phyloP scores from a whole-genome alignment of 2,888 invertebrate species.

The Nymphalis urticae region DNA sequence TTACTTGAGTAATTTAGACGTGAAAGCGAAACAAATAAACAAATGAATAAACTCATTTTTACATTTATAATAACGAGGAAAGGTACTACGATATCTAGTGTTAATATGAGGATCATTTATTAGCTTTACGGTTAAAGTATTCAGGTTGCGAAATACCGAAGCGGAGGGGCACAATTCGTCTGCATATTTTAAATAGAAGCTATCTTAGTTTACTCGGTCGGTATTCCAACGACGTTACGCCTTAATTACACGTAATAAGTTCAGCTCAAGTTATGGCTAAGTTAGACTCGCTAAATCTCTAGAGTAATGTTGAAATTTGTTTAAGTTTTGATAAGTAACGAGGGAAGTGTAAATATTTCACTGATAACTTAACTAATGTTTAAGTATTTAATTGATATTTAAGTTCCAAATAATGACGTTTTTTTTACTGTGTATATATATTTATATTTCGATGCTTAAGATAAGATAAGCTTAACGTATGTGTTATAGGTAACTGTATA shows the following conservation, averaged over 20 bases:
- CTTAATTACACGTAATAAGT: constrained; percentile 27
- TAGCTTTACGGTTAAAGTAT: background rate
- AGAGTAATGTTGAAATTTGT: constrained; percentile 19
- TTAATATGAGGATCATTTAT: too few species aligned
- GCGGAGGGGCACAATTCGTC: constrained; percentile 2
- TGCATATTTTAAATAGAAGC: constrained; percentile 24
- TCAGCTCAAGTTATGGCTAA: constrained; percentile 24
- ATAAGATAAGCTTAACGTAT: too few species aligned
- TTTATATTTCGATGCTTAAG: too few species aligned
- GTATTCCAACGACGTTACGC: constrained; percentile 19
- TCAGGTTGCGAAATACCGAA: background rate
- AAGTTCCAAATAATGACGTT: background rate
- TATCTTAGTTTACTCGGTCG: constrained; percentile 11
- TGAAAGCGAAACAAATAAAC: too few species aligned
- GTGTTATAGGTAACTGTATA: too few species aligned
- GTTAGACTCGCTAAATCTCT: constrained; percentile 16
- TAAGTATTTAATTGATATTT: constrained; percentile 4
- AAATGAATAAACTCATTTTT: too few species aligned
- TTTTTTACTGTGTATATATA: too few species aligned
- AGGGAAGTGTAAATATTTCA: constrained; percentile 2
- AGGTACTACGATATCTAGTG: too few species aligned
- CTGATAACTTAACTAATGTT: background rate
- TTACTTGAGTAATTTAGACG: too few species aligned
- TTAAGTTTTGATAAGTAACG: constrained; percentile 19
- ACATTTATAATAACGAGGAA: too few species aligned